These are phyloP conservation scores for Prionace glauca DNA, from an alignment of 2,797 vertebrate genomes.

Conservation along the genomic window DNA sequence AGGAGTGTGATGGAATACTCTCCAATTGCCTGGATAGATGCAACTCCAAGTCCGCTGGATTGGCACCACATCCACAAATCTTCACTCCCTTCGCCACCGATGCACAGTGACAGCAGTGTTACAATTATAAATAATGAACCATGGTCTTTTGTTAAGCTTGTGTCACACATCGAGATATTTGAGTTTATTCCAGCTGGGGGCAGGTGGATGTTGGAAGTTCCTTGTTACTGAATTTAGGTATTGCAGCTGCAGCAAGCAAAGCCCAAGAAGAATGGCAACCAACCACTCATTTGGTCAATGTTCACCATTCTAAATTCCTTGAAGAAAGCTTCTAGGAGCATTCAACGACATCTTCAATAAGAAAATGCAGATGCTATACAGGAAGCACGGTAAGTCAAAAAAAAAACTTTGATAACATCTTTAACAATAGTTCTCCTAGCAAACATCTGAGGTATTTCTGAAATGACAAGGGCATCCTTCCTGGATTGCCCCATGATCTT, in stretches of 20 bases:
- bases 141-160: neutral
- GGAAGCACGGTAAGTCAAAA: neutral
- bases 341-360: neutral
- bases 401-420: neutral
- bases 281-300: neutral
- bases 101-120: no score
- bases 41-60: no score
- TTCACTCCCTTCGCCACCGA: no score
- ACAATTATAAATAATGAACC: neutral
- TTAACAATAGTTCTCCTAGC: neutral
- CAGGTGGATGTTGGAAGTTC: neutral
- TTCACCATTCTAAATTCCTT: neutral
- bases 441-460: neutral
- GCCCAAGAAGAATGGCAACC: neutral
- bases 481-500: neutral
- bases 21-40: no score
- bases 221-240: neutral
- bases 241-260: neutral
- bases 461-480: neutral
- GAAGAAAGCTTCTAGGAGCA: neutral
- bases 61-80: no score
- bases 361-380: neutral
- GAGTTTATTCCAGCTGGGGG: neutral
- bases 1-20: no score
- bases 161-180: neutral